A percentile compares a stretch with the other conserved stretches of the same genome.
Evolutionary conservation across 1,140 invertebrate genomes (phyloP).

Genomic region (Hetaerina americana): DNA sequence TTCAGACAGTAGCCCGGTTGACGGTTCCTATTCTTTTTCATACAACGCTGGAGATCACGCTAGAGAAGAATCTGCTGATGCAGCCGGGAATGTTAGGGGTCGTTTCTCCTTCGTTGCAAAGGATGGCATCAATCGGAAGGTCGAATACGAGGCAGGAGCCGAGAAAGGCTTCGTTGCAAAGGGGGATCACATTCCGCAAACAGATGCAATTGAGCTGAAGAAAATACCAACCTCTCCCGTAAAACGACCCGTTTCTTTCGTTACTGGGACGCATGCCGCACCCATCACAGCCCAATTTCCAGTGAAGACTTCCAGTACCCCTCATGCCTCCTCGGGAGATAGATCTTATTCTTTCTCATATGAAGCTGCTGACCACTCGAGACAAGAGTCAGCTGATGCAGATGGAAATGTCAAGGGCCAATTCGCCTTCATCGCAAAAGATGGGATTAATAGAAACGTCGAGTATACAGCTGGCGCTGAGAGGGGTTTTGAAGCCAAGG

Average conservation of each 20-base stretch:
- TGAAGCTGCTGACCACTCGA: constrained; percentile 16
- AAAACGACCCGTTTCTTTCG: neutral
- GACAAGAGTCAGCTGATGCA: constrained; percentile 19
- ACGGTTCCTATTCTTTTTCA: constrained; percentile 20
- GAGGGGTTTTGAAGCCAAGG: constrained; percentile 17
- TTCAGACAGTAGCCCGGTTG: neutral
- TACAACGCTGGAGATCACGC: constrained; percentile 17
- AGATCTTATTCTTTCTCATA: constrained; percentile 21
- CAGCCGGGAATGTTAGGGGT: constrained; percentile 19
- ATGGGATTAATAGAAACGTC: constrained; percentile 16
- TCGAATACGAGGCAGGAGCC: constrained; percentile 16
- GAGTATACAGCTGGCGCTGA: constrained; percentile 18
- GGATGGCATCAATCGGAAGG: constrained; percentile 11
- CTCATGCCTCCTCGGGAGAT: constrained; percentile 6
- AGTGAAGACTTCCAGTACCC: neutral
- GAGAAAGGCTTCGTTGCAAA: constrained; percentile 15
- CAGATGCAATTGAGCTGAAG: neutral
- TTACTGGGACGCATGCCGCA: neutral
- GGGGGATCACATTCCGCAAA: constrained; percentile 10
- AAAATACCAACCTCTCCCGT: neutral
- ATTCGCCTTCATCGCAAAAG: constrained; percentile 18
- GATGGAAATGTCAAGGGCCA: constrained; percentile 20
- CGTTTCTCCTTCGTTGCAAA: constrained; percentile 16
- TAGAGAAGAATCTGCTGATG: constrained; percentile 18
- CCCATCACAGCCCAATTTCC: neutral